Percentiles rank a stretch among this genome's conserved stretches.
Evolutionary conservation across 2,888 invertebrate genomes (phyloP).

Genomic region (Limnephilus marmoratus): DNA sequence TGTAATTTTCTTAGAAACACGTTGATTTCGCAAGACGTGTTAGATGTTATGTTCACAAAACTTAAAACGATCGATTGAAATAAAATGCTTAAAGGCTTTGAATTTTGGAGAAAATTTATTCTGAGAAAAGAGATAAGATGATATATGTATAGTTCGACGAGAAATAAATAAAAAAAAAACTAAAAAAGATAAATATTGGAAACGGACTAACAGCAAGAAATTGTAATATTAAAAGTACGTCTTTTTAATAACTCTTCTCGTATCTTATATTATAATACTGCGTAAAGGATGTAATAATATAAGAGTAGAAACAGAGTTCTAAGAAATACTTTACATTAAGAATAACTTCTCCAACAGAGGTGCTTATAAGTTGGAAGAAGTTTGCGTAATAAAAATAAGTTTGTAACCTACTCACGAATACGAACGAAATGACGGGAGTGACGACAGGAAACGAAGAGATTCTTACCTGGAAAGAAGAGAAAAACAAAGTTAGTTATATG

Average conservation of each 20-base stretch:
- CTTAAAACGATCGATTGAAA: neutral
- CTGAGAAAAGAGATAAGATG: neutral
- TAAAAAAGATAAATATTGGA: neutral
- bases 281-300: neutral
- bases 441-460: neutral
- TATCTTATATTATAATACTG: neutral
- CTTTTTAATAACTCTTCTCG: neutral
- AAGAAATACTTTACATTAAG: neutral
- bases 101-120: neutral
- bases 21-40: neutral
- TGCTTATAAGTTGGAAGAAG: neutral
- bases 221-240: neutral
- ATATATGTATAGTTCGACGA: neutral
- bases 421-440: neutral
- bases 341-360: neutral
- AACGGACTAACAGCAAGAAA: neutral
- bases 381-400: neutral
- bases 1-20: neutral
- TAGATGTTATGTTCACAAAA: neutral
- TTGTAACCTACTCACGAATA: neutral
- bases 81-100: neutral
- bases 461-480: constrained; percentile 32
- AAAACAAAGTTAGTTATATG: constrained; percentile 18
- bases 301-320: neutral
- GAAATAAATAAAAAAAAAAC: too few relatives aligned